Evolutionary conservation across 2,797 vertebrate species (phyloP).

Genomic region (Paramormyrops hopkinsi): DNA sequence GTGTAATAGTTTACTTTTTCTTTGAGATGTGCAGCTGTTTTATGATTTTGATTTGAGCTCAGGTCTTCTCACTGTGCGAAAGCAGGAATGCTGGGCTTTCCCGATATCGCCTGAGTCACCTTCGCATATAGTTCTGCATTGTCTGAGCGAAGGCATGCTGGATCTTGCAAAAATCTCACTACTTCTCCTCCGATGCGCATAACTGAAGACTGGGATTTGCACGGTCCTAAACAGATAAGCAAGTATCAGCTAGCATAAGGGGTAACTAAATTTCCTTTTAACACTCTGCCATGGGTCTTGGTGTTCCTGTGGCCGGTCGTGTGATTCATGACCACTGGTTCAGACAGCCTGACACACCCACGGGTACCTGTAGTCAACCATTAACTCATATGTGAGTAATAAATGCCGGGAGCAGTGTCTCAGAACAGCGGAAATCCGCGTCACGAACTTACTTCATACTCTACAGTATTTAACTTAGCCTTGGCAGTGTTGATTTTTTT

Average conservation of each 20-base stretch:
- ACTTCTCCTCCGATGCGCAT: constrained; percentile 1
- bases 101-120: background rate
- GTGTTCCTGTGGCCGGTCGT: background rate
- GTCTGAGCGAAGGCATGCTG: background rate
- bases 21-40: background rate
- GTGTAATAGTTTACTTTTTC: background rate
- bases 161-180: constrained; percentile 1
- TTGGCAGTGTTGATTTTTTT: background rate
- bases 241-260: background rate
- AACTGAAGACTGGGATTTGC: constrained; percentile 2
- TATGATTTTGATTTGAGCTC: background rate
- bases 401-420: background rate
- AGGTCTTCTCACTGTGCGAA: background rate
- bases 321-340: background rate
- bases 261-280: background rate
- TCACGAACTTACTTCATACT: background rate
- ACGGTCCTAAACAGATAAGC: background rate
- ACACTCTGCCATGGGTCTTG: background rate
- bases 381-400: constrained; percentile 3
- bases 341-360: background rate
- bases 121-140: constrained; percentile 1
- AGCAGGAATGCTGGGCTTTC: constrained; percentile 12
- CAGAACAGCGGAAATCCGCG: background rate
- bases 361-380: constrained; percentile 2
- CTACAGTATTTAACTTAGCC: background rate